These are phyloP conservation scores for Sweltsa coloradensis DNA, from an alignment of 1,140 invertebrate genomes.

Conservation along the genomic window DNA sequence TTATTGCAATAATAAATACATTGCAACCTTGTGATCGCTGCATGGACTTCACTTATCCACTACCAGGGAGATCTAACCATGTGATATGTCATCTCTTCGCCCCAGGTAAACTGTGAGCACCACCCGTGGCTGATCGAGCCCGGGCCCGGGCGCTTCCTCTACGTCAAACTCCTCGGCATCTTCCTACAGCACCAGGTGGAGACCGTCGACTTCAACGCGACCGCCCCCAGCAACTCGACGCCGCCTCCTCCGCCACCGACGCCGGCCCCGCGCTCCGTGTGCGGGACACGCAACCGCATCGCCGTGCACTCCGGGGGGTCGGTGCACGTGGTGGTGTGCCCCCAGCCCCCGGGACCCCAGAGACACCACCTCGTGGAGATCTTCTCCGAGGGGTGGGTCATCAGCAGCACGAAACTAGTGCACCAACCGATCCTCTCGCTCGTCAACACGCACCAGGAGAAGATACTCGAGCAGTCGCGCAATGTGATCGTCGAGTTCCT, in stretches of 20 bases:
- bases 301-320: slow-evolving; percentile 53
- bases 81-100: too few relatives aligned
- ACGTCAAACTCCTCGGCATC: slow-evolving; percentile 52
- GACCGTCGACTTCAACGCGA: slow-evolving; percentile 9
- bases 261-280: slow-evolving; percentile 43
- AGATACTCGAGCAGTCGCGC: slow-evolving; percentile 39
- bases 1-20: too few relatives aligned
- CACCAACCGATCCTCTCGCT: too few relatives aligned
- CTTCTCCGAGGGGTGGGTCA: slow-evolving; percentile 71
- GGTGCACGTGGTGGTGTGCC: slow-evolving; percentile 55
- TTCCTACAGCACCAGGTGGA: slow-evolving; percentile 31
- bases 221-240: slow-evolving; percentile 24
- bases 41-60: too few relatives aligned
- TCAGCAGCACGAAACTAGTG: too few relatives aligned
- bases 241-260: neutral
- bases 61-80: too few relatives aligned
- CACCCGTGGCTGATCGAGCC: slow-evolving; percentile 71
- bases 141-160: slow-evolving; percentile 46
- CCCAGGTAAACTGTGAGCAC: slow-evolving; percentile 57
- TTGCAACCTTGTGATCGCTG: too few relatives aligned
- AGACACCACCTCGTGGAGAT: slow-evolving; percentile 54
- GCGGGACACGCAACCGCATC: slow-evolving; percentile 55
- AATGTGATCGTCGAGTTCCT: slow-evolving; percentile 66
- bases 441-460: too few relatives aligned
- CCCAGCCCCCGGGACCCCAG: slow-evolving; percentile 40